Percentiles rank a stretch among this genome's conserved stretches.
Evolutionary conservation across 2,113 vertebrate species (phyloP).

Genomic region (Castor canadensis): DNA sequence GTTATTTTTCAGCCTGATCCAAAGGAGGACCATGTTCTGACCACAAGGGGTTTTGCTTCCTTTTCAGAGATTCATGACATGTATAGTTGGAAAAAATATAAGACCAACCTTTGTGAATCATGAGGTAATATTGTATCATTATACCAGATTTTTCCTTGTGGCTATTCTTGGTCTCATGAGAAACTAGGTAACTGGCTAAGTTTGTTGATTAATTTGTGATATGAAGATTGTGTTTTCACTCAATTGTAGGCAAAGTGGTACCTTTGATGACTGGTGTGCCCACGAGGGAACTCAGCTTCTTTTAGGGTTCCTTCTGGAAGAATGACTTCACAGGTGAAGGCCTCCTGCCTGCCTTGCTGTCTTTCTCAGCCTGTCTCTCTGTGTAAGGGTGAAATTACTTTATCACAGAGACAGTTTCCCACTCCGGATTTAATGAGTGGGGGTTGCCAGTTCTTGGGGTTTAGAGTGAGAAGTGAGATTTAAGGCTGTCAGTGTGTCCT

Average conservation of each 20-base stretch:
- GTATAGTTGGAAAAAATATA: fast-evolving
- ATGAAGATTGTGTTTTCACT: not conserved
- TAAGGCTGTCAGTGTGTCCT: not conserved
- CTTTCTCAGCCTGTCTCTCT: not conserved
- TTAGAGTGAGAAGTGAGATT: not conserved
- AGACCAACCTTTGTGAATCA: fast-evolving
- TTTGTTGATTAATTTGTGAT: not conserved
- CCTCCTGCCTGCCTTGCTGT: fast-evolving
- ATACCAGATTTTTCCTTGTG: not conserved
- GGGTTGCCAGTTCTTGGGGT: not conserved
- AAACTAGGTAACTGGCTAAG: not conserved
- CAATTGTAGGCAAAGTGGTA: not conserved
- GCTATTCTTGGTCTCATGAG: not conserved
- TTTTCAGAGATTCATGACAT: not conserved
- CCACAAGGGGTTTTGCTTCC: conserved; percentile 40
- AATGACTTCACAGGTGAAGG: not conserved
- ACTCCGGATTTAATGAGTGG: not conserved
- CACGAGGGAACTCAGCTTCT: fast-evolving
- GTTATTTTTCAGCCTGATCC: not conserved
- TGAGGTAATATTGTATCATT: not conserved
- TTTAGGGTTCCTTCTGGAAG: not conserved
- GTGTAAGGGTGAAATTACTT: not conserved
- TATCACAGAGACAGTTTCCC: not conserved
- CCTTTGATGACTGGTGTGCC: fast-evolving
- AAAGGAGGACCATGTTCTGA: not conserved